Base-by-base conservation (phyloP, 2,888 invertebrate genomes). In the Philaethria dido region DNA sequence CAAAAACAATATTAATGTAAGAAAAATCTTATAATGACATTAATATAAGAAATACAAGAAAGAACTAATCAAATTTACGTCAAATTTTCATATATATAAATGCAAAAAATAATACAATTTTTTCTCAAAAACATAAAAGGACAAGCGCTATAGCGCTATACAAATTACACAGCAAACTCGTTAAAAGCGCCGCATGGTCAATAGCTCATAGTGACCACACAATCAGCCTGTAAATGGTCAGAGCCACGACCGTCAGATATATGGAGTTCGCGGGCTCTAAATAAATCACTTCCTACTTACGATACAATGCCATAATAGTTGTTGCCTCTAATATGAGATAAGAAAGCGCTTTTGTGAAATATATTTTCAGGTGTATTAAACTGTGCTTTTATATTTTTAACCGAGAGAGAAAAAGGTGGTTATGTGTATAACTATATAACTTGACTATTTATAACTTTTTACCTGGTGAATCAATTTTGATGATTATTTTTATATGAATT, bases 281-380 rank as follows among this genome's bases (percentile, higher is more conserved):
- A 91, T 91, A 90, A 90, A 91, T 90, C 89, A 89, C 89, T 90
- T 90, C 89, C 89, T 88, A 80, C 84, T 84, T 80, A 80, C 78
- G 80, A 82, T 85, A 87, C 85, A 85, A 85, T 82, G 78, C 72
- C 70, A 57, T 64, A 64, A 68, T 68, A 60, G 52, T 69, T 64
- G 59, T 64, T 48, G 29, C 25, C 42, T 25, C 18, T 50, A n/a
- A 62, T 9, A 14, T 39, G 9, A 36, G 62, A 61, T 18, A 65
- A 16, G 9, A 55, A 20, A 11, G 11, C 22, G 13, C 22, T 11
- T 9, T 20, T 39, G 22, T 42, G 1, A 57, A 9, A 42, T 57
- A 42, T 22, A n/a, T 39, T 25, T 39, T 39, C 2, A 39, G 6
- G 39, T 39, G 13, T 6, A 39, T 39, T 39, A 8, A 1, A 33